Percentiles rank a stretch among this genome's conserved stretches.
Conservation (phyloP, 2,888 invertebrate genomes). For the Tromatobia lineatoria region DNA sequence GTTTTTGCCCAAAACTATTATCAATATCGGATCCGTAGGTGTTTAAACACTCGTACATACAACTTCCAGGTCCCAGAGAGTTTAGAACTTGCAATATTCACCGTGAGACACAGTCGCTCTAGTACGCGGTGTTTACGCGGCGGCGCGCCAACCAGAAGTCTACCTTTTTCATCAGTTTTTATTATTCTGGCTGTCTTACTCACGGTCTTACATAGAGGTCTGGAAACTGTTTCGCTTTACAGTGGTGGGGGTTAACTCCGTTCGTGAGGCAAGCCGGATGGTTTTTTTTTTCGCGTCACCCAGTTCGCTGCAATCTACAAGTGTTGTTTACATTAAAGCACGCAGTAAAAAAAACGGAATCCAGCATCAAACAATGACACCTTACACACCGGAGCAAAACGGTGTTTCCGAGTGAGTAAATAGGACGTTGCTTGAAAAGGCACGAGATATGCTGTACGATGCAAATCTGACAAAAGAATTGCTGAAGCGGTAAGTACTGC, state of each 20-base stretch:
- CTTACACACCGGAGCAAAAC: slow-evolving; percentile 51
- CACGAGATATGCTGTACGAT: background rate
- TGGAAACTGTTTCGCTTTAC: too few species aligned
- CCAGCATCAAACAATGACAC: slow-evolving; percentile 38
- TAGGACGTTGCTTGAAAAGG: background rate
- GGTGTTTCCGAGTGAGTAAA: background rate
- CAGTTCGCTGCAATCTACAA: too few species aligned
- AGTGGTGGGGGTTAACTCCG: too few species aligned
- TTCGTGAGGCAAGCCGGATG: too few species aligned
- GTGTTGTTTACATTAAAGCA: too few species aligned
- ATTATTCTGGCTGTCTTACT: too few species aligned
- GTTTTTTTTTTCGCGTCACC: too few species aligned
- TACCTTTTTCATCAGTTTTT: too few species aligned
- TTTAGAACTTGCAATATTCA: background rate
- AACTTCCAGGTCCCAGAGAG: background rate
- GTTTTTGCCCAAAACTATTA: background rate
- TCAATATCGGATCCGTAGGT: background rate
- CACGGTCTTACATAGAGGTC: too few species aligned
- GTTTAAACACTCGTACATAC: background rate
- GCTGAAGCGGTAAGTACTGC: background rate
- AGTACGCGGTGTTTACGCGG: background rate
- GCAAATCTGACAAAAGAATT: background rate
- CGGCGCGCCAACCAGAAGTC: background rate
- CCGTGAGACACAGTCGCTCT: background rate
- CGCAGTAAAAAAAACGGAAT: slow-evolving; percentile 45